Percentiles rank a stretch among this genome's conserved stretches.
Evolutionary conservation across 2,113 vertebrate genomes (phyloP).

Genomic region (Rhea pennata): DNA sequence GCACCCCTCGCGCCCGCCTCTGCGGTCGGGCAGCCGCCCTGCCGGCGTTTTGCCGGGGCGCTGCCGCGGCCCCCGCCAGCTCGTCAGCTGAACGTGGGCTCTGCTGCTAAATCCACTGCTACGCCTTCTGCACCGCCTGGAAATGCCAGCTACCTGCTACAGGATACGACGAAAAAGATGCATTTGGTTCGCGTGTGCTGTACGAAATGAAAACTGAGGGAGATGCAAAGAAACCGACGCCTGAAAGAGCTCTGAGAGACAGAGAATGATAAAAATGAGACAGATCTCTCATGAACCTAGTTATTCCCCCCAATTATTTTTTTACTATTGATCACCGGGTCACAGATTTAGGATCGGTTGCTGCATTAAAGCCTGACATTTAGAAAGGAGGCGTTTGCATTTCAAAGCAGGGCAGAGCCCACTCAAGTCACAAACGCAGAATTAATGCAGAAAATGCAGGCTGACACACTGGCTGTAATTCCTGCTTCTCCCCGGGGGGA

Average conservation of each 20-base stretch:
- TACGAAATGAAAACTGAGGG: neutral
- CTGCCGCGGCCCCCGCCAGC: accelerated
- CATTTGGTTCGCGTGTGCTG: neutral
- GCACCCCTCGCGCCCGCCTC: too few species aligned
- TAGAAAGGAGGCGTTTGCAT: too few species aligned
- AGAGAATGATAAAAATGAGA: accelerated
- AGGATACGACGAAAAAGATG: neutral
- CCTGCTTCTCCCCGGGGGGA: neutral
- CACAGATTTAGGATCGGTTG: neutral
- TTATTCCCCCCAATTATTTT: neutral
- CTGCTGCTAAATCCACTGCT: neutral
- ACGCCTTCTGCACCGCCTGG: neutral
- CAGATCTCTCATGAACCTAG: neutral
- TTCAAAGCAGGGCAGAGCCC: neutral
- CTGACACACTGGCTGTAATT: neutral
- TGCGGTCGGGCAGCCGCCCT: too few species aligned
- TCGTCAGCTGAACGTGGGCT: too few species aligned
- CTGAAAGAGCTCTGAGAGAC: neutral
- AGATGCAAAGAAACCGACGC: neutral
- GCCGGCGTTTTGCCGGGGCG: too few species aligned
- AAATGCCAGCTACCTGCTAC: accelerated
- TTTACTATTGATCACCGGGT: neutral
- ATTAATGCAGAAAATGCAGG: neutral
- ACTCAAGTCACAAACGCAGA: accelerated
- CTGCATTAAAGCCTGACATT: neutral